Evolutionary conservation across 2,113 vertebrate genomes (phyloP).

Genomic region (Acrocephalus arundinaceus): DNA sequence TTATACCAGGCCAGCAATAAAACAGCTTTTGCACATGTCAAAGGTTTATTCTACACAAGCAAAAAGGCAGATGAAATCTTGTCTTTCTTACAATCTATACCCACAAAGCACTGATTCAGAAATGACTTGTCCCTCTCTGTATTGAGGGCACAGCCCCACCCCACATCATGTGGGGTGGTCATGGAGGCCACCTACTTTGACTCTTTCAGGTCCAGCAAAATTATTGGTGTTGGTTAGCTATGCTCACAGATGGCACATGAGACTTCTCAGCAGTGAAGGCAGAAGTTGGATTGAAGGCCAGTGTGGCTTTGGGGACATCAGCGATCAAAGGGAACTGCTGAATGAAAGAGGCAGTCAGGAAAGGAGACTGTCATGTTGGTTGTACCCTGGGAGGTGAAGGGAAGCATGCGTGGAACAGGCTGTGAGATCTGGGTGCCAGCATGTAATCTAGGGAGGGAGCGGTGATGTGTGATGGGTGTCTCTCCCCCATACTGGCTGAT

Average conservation of each 20-base stretch:
- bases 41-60: neutral
- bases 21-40: neutral
- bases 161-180: rapidly evolving
- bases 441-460: neutral
- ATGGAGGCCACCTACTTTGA: neutral
- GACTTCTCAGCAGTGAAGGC: neutral
- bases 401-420: neutral
- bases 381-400: neutral
- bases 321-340: rapidly evolving
- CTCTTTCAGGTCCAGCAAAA: neutral
- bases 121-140: neutral
- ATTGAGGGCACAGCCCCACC: neutral
- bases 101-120: neutral
- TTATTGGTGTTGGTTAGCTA: neutral
- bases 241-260: neutral
- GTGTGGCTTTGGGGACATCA: neutral
- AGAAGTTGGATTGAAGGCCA: neutral
- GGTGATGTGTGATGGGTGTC: neutral
- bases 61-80: neutral
- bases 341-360: neutral
- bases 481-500: neutral
- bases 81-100: neutral
- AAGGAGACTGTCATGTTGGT: neutral
- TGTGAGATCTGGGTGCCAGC: neutral
- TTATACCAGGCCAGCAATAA: neutral